Conservation (phyloP, 2,797 vertebrate genomes). For the Darevskia mixta region DNA sequence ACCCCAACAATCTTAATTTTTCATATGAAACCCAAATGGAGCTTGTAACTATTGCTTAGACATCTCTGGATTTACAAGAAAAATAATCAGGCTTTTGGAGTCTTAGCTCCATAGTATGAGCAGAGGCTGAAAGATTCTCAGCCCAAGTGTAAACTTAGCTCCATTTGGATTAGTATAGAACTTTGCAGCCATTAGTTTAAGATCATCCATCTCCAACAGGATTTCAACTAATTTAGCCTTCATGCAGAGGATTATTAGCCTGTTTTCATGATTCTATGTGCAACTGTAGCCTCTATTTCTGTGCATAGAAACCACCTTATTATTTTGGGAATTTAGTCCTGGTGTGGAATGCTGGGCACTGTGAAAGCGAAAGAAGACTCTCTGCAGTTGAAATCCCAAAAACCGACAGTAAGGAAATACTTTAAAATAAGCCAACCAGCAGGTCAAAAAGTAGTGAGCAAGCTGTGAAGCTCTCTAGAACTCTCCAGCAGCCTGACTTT, state of each 20-base stretch:
- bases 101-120: not conserved
- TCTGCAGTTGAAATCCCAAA: not conserved
- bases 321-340: not conserved
- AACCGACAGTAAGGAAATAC: not conserved
- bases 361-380: not conserved
- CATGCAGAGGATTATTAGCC: not conserved
- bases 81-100: not conserved
- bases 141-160: not conserved
- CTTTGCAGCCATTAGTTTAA: not conserved
- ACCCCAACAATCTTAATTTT: not conserved
- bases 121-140: not conserved
- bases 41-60: not conserved
- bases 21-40: not conserved
- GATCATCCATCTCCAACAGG: not conserved
- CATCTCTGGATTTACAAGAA: not conserved
- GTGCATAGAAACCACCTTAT: not conserved
- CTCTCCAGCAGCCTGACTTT: not conserved
- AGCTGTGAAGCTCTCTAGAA: not conserved
- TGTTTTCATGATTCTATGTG: not conserved
- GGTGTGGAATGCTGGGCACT: not conserved
- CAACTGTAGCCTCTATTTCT: not conserved
- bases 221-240: not conserved
- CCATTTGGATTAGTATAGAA: not conserved
- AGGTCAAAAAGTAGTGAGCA: not conserved
- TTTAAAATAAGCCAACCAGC: not conserved